Evolutionary conservation across 2,797 vertebrate species (phyloP), one percentile per base, ranked within the genome.

Genomic region (Gambusia yucatana): DNA sequence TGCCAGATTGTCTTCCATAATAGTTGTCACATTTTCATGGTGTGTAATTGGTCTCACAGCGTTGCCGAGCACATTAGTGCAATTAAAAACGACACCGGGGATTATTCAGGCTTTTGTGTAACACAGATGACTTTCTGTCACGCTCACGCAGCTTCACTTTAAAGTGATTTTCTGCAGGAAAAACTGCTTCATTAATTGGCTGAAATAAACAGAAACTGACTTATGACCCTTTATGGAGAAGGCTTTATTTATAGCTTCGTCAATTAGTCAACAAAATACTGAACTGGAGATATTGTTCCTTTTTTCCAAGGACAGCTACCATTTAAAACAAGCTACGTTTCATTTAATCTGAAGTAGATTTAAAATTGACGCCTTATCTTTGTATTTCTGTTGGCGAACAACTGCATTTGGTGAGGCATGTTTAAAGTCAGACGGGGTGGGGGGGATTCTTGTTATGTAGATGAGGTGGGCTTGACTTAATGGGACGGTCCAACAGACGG

Each of bases 371-470:
- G 25, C 14, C 0, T 3, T n/a, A 28, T 57, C 30, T 41, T 22
- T 43, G 65, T n/a, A 39, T 69, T 43, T 69, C 39, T 43, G 1
- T 43, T 48, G 46, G 46, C 33, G 11, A 52, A 73, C 30, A 36
- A 41, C 22, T 81, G 74, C 44, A 61, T 39, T 14, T 28, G 7
- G 76, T 6, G 75, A 78, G 76, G 9, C 77, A 11, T 5, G 44
- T 81, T 74, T 50, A 1, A 17, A 70, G 28, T 43, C 47, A 22
- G 63, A 52, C 59, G 50, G 50, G 7, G 22, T 2, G 1, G 2
- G 50, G 28, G 59, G 47, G 46, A 43, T 76, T 76, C 77, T 84
- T 84, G 81, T 85, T 46, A 72, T 85, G 81, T 77, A 84, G 75
- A 78, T 82, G 36, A 30, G 28, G 75, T 73, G 46, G n/a, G 67